Evolutionary conservation across 2,113 vertebrate species (phyloP), one percentile per base, ranked within the genome.

Genomic region (Campylorhamphus procurvoides): DNA sequence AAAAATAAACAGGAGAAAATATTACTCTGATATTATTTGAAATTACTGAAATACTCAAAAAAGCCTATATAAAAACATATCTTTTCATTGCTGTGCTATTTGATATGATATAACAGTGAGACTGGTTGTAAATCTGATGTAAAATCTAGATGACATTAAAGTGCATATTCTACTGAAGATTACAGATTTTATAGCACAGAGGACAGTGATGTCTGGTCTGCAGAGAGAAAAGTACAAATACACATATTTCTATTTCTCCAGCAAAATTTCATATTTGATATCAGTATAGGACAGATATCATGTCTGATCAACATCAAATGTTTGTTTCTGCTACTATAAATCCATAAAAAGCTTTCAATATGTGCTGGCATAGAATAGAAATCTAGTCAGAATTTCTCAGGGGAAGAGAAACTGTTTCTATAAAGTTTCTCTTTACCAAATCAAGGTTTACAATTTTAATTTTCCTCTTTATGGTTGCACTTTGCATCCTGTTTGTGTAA

Each of bases 251-350:
- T 37, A 73, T 78, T 91, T 84, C 24, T 94, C 93, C 53, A 73
- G 40, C 40, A 92, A 83, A 68, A 88, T 69, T 78, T 93, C 50
- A 60, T 86, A 87, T 67, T 90, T 92, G 72, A 81, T 53, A 82
- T 68, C 31, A 84, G 27, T 92, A 90, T 58, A 67, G 39, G 71
- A 71, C 67, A 93, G n/a, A 69, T 72, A 94, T 90, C 80, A 91
- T 35, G 13, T 33, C 33, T 18, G 63, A 29, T 97, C 66, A 89
- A 50, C 69, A 86, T 85, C 75, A 96, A 93, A 73, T 74, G 19
- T 49, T 94, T 91, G 37, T 84, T 84, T 93, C 49, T 78, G 14
- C 49, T 95, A 31, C 39, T 82, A 40, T 88, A 77, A 90, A 92
- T 89, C 71, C 40, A 67, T 24, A 31, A 22, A 52, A 76, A 27